A percentile compares a stretch with the other conserved stretches of the same genome.
Conservation (phyloP, 2,888 invertebrate species). For the Blastobasis adustella region DNA sequence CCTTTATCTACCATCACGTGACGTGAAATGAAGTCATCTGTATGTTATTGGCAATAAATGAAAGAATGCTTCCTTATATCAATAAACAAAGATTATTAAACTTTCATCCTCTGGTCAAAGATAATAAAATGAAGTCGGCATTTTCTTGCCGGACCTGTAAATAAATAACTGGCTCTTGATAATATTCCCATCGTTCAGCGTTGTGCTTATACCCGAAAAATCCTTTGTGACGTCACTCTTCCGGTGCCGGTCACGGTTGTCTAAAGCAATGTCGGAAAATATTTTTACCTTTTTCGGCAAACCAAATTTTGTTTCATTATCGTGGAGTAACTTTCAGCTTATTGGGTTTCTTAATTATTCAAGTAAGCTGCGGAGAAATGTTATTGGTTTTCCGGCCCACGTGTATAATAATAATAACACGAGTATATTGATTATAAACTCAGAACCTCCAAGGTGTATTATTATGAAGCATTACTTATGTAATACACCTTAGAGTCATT, state of each 20-base stretch:
- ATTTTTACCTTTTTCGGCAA: constrained; percentile 14
- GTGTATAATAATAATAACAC: not conserved
- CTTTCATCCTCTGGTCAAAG: too few species aligned
- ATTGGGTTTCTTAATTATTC: constrained; percentile 4
- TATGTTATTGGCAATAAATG: too few species aligned
- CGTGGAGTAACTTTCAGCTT: constrained; percentile 2
- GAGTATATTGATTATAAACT: not conserved
- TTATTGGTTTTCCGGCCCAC: constrained; percentile 1
- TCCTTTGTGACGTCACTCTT: constrained; percentile 11
- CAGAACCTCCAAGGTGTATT: not conserved
- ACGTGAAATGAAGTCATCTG: too few species aligned
- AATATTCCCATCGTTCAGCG: constrained; percentile 15
- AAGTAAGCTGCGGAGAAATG: not conserved
- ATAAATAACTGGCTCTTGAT: not conserved
- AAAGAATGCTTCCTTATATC: too few species aligned
- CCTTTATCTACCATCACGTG: too few species aligned
- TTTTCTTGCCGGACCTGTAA: not conserved
- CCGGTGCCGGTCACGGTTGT: constrained; percentile 12
- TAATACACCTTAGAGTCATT: too few species aligned
- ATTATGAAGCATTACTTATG: not conserved
- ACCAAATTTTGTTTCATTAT: constrained; percentile 1
- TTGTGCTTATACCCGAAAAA: constrained; percentile 18
- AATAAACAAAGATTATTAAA: too few species aligned
- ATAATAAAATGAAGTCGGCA: not conserved
- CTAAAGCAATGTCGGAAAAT: constrained; percentile 20